These are phyloP conservation scores for Uloborus plumipes DNA, from an alignment of 2,888 invertebrate genomes.

Conservation along the genomic window DNA sequence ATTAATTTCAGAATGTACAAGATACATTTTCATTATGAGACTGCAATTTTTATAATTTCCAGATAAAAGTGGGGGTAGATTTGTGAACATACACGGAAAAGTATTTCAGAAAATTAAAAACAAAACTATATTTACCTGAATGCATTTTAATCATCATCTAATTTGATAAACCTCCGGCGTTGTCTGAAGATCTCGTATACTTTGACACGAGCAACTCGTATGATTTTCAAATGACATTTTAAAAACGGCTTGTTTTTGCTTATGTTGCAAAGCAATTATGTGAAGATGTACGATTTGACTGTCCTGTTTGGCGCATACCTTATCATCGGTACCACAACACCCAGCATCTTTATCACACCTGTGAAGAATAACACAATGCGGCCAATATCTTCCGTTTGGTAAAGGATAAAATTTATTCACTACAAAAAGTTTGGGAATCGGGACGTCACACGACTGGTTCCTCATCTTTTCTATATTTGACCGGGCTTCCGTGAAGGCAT, in stretches of 20 bases:
- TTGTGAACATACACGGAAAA: too few relatives aligned
- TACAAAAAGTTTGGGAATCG: conserved; percentile 35
- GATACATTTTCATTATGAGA: too few relatives aligned
- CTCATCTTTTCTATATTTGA: conserved; percentile 23
- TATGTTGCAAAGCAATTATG: conserved; percentile 10
- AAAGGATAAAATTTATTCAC: conserved; percentile 27
- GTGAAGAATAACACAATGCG: conserved; percentile 39
- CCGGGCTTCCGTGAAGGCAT: conserved; percentile 15
- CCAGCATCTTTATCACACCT: conserved; percentile 50
- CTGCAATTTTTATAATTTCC: too few relatives aligned
- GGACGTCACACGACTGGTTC: conserved; percentile 11
- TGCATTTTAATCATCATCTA: too few relatives aligned
- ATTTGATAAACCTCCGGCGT: neutral
- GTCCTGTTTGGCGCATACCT: conserved; percentile 21
- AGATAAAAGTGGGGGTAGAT: too few relatives aligned
- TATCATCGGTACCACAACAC: conserved; percentile 21
- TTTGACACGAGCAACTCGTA: conserved; percentile 38
- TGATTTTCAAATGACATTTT: conserved; percentile 46
- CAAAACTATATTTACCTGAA: too few relatives aligned
- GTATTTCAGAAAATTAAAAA: too few relatives aligned
- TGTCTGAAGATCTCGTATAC: neutral
- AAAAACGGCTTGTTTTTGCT: conserved; percentile 19
- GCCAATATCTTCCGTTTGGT: conserved; percentile 27
- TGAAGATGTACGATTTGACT: conserved; percentile 29
- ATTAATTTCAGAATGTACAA: too few relatives aligned